These are phyloP conservation scores for Lacanobia wlatinum DNA, from an alignment of 2,888 invertebrate species.

Conservation along the genomic window DNA sequence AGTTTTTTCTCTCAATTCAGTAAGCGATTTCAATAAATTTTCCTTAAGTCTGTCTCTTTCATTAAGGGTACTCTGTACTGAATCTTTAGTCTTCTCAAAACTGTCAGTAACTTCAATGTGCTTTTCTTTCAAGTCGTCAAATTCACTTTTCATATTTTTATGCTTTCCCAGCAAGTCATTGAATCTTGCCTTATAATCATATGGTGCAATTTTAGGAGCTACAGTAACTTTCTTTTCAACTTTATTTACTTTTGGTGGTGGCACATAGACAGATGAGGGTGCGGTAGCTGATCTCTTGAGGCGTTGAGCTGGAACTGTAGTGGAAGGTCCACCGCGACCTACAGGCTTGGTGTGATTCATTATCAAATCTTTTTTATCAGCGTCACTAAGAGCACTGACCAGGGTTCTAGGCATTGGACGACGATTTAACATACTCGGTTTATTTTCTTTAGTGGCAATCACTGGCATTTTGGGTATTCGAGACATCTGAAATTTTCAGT, in stretches of 20 bases:
- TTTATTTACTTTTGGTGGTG: slow-evolving; percentile 79
- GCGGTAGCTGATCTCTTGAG: slow-evolving; percentile 83
- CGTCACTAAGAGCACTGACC: slow-evolving; percentile 82
- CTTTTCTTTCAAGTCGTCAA: slow-evolving; percentile 87
- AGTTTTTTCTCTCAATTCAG: slow-evolving; percentile 81
- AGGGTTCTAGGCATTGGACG: slow-evolving; percentile 76
- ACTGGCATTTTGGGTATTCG: slow-evolving; percentile 85
- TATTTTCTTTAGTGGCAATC: slow-evolving; percentile 82
- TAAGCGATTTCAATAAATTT: slow-evolving; percentile 79
- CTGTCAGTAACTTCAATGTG: slow-evolving; percentile 88
- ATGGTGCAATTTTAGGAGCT: slow-evolving; percentile 91
- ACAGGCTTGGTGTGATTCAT: slow-evolving; percentile 83
- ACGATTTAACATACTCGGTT: slow-evolving; percentile 76
- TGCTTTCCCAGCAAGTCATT: slow-evolving; percentile 91
- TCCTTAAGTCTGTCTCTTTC: slow-evolving; percentile 84
- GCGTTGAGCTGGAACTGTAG: slow-evolving; percentile 76
- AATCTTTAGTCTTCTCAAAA: slow-evolving; percentile 87
- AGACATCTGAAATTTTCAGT: slow-evolving; percentile 82
- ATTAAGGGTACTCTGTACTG: slow-evolving; percentile 75
- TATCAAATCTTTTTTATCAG: slow-evolving; percentile 83
- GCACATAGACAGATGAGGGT: slow-evolving; percentile 74
- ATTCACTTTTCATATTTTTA: slow-evolving; percentile 88
- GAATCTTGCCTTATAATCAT: slow-evolving; percentile 92
- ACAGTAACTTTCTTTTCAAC: slow-evolving; percentile 83
- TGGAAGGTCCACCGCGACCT: slow-evolving; percentile 67